Evolutionary conservation across 1,140 invertebrate genomes (phyloP), one percentile per base, ranked within the genome.

Genomic region (Paralvinella palmiformis): DNA sequence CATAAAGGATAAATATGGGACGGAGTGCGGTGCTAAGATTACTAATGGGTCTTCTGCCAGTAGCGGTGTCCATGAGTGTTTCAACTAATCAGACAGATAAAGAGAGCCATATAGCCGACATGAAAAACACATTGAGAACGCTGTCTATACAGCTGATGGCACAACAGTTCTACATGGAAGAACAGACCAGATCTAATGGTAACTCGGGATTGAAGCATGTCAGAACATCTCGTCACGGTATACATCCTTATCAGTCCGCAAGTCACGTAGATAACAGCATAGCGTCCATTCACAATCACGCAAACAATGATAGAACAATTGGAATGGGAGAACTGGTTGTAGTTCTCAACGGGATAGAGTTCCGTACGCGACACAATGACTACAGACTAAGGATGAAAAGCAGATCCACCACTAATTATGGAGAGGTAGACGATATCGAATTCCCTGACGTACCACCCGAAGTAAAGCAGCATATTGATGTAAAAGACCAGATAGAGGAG

Each of bases 291-390:
- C 53, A 66, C 53, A 48, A 66, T 31, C 64, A 66, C 32, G 59
- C 61, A 41, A 56, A 76, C 66, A 71, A 74, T 55, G 66, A 71
- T 36, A 53, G 73, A 4, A 73, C 73, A 3, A 44, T 75, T 20
- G 75, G 75, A 32, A 64, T 75, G 62, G 74, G 75, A 2, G 74
- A 76, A 55, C 44, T 76, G 4, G 53, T 65, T 7, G 71, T 37
- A 0, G 71, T 73, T 20, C 56, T 67, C 20, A 67, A 67, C 52
- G 65, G 65, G 2, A 56, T 67, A 15, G 65, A 67, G 57, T 67
- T 67, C 48, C 55, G 63, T 17, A 67, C 65, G 3, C 29, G 65
- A 15, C 65, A 67, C 63, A 67, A 67, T 35, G 65, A 67, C 44
- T 67, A 67, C 50, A 36, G 53, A 20, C 60, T 67, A 13, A 29